These are phyloP conservation scores for Strigamia maritima DNA, from an alignment of 2,888 invertebrate genomes.

Conservation along the genomic window DNA sequence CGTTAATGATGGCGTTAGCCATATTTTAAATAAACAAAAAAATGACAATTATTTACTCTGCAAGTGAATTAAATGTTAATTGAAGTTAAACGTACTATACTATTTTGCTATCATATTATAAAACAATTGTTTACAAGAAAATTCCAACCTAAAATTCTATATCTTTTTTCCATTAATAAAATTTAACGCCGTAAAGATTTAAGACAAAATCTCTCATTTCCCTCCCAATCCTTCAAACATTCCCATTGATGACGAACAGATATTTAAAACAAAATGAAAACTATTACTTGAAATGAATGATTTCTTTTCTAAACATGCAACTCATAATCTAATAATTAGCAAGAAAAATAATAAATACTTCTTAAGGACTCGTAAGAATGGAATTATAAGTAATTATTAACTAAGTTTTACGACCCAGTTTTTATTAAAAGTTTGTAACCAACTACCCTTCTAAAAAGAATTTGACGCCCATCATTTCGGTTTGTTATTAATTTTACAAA, in stretches of 20 bases:
- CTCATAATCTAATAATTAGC: not conserved
- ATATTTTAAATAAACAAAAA: not conserved
- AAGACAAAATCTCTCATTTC: not conserved
- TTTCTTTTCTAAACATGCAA: not conserved
- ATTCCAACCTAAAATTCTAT: not conserved
- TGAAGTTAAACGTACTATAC: no score
- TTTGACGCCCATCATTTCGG: not conserved
- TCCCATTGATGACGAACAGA: not conserved
- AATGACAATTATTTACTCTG: not conserved
- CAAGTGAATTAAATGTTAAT: not conserved
- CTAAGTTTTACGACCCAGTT: constrained; percentile 6
- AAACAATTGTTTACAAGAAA: not conserved
- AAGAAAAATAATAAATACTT: not conserved
- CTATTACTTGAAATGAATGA: not conserved
- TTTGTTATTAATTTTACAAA: not conserved
- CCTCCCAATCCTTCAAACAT: not conserved
- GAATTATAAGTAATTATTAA: constrained; percentile 5
- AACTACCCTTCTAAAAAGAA: not conserved
- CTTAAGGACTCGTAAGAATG: not conserved
- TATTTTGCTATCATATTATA: not conserved
- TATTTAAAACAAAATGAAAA: not conserved
- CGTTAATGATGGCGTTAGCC: not conserved
- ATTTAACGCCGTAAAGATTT: not conserved
- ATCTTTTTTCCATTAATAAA: not conserved
- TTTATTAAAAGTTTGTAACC: not conserved